Percentiles rank a stretch among this genome's conserved stretches.
Conservation (phyloP, 1,140 invertebrate species). For the Lucilia sericata region DNA sequence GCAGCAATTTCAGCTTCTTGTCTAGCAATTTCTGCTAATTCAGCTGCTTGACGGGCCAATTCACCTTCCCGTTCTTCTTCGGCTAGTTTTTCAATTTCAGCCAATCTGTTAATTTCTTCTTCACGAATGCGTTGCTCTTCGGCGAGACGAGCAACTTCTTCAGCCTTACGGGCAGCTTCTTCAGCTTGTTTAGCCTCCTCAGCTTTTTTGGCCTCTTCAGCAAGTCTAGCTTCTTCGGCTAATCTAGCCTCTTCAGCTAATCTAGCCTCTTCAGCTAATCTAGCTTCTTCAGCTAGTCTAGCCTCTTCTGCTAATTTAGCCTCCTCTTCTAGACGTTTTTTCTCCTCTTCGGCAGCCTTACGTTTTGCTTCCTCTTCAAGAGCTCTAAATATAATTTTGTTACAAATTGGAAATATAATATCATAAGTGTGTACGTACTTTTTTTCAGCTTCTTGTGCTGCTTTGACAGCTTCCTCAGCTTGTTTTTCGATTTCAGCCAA, state of each 20-base stretch:
- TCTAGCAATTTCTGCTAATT: slow-evolving; percentile 72
- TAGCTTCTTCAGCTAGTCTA: slow-evolving; percentile 65
- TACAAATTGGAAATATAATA: background rate
- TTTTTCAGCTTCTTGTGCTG: background rate
- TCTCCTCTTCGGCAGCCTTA: slow-evolving; percentile 68
- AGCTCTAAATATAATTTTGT: no score
- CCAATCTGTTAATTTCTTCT: slow-evolving; percentile 71
- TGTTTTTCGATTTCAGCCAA: slow-evolving; percentile 67
- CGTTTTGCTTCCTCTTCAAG: background rate
- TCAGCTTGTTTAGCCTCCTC: slow-evolving; percentile 70
- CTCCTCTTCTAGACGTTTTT: slow-evolving; percentile 68
- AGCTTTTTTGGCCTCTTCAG: slow-evolving; percentile 70
- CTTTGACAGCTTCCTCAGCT: slow-evolving; percentile 67
- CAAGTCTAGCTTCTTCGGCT: slow-evolving; percentile 69
- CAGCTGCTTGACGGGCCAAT: slow-evolving; percentile 71
- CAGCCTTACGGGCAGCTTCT: slow-evolving; percentile 69
- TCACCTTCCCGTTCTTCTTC: slow-evolving; percentile 74
- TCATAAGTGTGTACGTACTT: background rate
- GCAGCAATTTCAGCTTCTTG: slow-evolving; percentile 71
- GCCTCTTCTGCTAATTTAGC: slow-evolving; percentile 70
- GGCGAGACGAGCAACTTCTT: slow-evolving; percentile 69
- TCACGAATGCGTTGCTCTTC: slow-evolving; percentile 73
- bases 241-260: slow-evolving; percentile 64
- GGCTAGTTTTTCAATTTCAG: slow-evolving; percentile 71
- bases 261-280: slow-evolving; percentile 69